Evolutionary conservation across 2,797 vertebrate species (phyloP).

Genomic region (Nothura maculosa): DNA sequence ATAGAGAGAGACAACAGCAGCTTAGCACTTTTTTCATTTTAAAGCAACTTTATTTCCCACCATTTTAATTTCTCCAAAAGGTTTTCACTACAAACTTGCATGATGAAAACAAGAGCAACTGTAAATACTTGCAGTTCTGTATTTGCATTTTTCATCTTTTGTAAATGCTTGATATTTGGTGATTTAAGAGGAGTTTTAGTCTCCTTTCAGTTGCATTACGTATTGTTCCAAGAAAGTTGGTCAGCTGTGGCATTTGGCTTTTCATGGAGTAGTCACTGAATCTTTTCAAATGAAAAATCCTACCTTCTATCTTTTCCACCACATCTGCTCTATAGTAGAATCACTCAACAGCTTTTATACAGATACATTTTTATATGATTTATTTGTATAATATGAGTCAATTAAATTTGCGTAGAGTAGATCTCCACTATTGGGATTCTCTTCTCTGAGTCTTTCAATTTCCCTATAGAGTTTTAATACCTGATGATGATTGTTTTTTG

Average conservation of each 20-base stretch:
- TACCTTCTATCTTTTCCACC: background rate
- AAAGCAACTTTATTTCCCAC: background rate
- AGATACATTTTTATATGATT: constrained; percentile 48
- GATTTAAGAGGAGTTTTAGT: background rate
- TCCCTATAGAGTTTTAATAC: constrained; percentile 73
- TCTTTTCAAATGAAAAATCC: constrained; percentile 6
- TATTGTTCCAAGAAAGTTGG: background rate
- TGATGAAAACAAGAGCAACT: background rate
- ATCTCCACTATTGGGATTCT: constrained; percentile 63
- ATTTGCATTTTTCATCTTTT: background rate
- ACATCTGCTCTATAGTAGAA: constrained; percentile 41
- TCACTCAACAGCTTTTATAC: constrained; percentile 41
- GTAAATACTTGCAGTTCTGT: background rate
- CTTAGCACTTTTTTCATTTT: background rate
- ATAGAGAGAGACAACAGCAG: background rate
- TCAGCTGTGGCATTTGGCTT: background rate
- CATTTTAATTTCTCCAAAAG: background rate
- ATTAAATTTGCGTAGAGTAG: constrained; percentile 71
- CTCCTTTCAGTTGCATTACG: background rate
- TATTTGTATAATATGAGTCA: constrained; percentile 75
- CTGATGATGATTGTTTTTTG: constrained; percentile 78
- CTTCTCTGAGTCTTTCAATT: constrained; percentile 72
- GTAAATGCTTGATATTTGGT: background rate
- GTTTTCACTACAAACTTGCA: background rate
- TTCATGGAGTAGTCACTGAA: background rate